Evolutionary conservation across 1,140 invertebrate species (phyloP).

Genomic region (Lasaia peninsularis): DNA sequence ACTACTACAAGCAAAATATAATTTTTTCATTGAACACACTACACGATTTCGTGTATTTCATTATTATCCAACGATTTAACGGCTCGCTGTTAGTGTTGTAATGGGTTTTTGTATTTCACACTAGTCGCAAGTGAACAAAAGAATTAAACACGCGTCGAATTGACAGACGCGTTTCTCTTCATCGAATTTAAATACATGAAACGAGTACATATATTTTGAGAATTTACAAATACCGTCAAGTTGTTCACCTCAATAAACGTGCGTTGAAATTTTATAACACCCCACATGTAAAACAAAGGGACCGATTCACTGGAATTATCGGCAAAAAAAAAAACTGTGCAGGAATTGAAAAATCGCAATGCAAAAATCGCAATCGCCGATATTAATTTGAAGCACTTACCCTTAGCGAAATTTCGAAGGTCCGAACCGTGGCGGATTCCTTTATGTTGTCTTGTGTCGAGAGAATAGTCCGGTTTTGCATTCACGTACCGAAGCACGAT

Average conservation of each 20-base stretch:
- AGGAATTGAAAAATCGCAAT: conserved; percentile 46
- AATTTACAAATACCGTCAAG: conserved; percentile 66
- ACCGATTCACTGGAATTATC: no score
- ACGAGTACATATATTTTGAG: conserved; percentile 14
- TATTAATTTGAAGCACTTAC: conserved; percentile 41
- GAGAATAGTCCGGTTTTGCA: conserved; percentile 68
- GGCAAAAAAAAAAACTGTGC: background rate
- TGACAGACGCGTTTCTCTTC: conserved; percentile 53
- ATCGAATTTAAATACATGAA: conserved; percentile 29
- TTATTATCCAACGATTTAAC: conserved; percentile 44
- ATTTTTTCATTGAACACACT: background rate
- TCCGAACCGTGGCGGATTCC: conserved; percentile 47
- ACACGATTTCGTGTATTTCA: conserved; percentile 23
- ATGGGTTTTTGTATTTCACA: conserved; percentile 61
- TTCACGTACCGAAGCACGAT: conserved; percentile 68
- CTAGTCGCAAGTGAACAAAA: conserved; percentile 59
- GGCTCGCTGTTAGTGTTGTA: conserved; percentile 42
- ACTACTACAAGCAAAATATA: background rate
- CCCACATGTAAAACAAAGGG: no score
- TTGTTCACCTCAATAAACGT: conserved; percentile 53
- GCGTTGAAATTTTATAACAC: conserved; percentile 45
- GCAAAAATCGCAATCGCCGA: conserved; percentile 49
- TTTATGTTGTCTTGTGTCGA: conserved; percentile 43
- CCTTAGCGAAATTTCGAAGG: conserved; percentile 46
- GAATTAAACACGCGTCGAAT: conserved; percentile 67